These are phyloP conservation scores for Catocala fraxini DNA, from an alignment of 2,888 invertebrate species.

Conservation along the genomic window DNA sequence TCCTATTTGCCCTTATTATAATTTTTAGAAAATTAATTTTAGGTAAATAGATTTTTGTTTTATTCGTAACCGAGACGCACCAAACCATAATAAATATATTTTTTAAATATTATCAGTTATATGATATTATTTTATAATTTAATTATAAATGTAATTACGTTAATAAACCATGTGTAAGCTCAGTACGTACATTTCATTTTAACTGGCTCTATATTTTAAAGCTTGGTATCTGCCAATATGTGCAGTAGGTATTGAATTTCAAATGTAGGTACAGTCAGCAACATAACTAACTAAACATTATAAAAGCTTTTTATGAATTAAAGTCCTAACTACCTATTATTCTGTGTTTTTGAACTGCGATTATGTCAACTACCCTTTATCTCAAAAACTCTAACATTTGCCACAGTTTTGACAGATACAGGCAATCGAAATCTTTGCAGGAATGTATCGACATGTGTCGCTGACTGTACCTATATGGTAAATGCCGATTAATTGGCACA, in stretches of 20 bases:
- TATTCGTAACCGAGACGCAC: constrained; percentile 39
- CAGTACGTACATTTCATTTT: constrained; percentile 12
- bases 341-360: too few relatives aligned
- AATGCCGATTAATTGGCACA: too few relatives aligned
- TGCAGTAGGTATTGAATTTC: not conserved
- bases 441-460: too few relatives aligned
- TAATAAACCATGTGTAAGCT: constrained; percentile 43
- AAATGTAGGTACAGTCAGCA: too few relatives aligned
- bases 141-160: constrained; percentile 39
- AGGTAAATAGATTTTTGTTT: constrained; percentile 41
- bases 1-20: constrained; percentile 50
- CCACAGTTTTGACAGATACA: too few relatives aligned
- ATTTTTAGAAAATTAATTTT: constrained; percentile 43
- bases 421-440: too few relatives aligned
- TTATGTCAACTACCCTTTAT: too few relatives aligned
- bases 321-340: too few relatives aligned
- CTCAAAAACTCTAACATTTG: too few relatives aligned
- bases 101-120: constrained; percentile 52
- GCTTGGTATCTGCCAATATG: not conserved
- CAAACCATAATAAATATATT: constrained; percentile 41
- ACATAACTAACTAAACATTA: too few relatives aligned
- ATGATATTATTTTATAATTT: constrained; percentile 51
- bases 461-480: too few relatives aligned
- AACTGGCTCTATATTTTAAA: not conserved
- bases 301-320: too few relatives aligned